Conservation (phyloP, 2,888 invertebrate species). For the Drosophila putrida region DNA sequence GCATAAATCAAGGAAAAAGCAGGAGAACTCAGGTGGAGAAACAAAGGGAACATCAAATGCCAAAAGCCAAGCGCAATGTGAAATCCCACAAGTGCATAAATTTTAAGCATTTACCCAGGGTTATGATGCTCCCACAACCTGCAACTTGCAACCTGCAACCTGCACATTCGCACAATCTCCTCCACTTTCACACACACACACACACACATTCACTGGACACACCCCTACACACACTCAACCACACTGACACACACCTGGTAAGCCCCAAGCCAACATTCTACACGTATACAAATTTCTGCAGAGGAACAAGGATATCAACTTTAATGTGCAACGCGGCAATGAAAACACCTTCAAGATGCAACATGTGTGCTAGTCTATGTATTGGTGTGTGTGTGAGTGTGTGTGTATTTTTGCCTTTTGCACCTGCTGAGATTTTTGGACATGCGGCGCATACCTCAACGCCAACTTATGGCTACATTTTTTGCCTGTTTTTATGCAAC, state of each 20-base stretch:
- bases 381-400: conserved; percentile 21
- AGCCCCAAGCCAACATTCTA: conserved; percentile 43
- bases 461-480: conserved; percentile 59
- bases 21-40: background rate
- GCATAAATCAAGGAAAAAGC: conserved; percentile 59
- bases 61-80: conserved; percentile 44
- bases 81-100: conserved; percentile 78
- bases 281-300: conserved; percentile 20
- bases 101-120: conserved; percentile 61
- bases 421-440: conserved; percentile 68
- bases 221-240: conserved; percentile 1
- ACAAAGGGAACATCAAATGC: conserved; percentile 36
- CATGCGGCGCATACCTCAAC: conserved; percentile 57
- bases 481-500: conserved; percentile 52
- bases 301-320: conserved; percentile 14
- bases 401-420: conserved; percentile 27
- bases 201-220: background rate
- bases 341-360: conserved; percentile 44
- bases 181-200: conserved; percentile 8
- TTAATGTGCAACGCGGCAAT: conserved; percentile 46
- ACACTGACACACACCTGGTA: conserved; percentile 20
- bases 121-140: conserved; percentile 51
- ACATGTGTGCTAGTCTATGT: conserved; percentile 31
- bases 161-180: background rate
- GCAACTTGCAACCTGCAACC: conserved; percentile 9